Base-by-base conservation (phyloP, 2,888 invertebrate species). In the Ochlodes sylvanus region DNA sequence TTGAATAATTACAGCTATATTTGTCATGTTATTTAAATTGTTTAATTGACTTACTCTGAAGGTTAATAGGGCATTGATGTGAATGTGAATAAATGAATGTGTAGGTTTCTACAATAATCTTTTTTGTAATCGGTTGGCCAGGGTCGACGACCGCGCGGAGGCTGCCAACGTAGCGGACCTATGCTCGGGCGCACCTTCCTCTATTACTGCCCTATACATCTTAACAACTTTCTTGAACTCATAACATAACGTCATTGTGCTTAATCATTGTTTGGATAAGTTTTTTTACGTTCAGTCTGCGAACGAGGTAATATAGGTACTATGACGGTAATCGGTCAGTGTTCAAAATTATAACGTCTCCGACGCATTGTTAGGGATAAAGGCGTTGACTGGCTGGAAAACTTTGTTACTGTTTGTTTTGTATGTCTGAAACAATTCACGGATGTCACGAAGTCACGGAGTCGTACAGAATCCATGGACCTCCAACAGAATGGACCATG, bases 131-230 rank as follows among this genome's bases (percentile, higher is more conserved):
- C 89, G 86, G 83, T 79, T 82, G 80, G 78, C 76, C 76, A 81
- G 85, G 89, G 89, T 92, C 92, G 87, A 85, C 86, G 91, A 88
- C 91, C 91, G 87, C 81, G 75, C 82, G 86, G 89, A 90, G 87
- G 88, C 88, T 91, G 90, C 83, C 82, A 83, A 81, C 87, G 82
- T 87, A 89, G 88, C 89, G 89, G 89, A 72, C 74, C 75, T 73
- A 86, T 85, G 88, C 85, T 82, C 85, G 83, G 78, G 85, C 88
- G 84, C 60, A 60, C 86, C 88, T 88, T 86, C 85, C 85, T 87
- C 88, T 87, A 85, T 84, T 85, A 85, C 80, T 80, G 83, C 84
- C 83, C 83, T 85, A 79, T 81, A 80, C 78, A 57, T 63, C n/a
- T 63, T 57, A 56, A 47, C 64, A 34, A 65, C 65, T 58, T 58